Evolutionary conservation across 1,140 invertebrate genomes (phyloP).

Genomic region (Lepidurus couesii): DNA sequence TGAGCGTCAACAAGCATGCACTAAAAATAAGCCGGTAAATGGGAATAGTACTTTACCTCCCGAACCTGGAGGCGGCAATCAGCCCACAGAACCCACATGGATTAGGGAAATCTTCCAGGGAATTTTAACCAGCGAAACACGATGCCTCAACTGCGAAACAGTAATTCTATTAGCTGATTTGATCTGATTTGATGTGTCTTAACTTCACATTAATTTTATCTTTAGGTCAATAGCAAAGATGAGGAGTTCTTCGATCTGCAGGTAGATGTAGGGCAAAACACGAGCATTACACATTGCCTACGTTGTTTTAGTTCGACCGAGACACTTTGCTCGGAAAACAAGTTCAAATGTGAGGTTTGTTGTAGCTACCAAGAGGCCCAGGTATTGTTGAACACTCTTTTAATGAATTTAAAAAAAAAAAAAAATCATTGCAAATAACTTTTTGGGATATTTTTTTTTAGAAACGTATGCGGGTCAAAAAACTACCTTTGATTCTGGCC

Average conservation of each 20-base stretch:
- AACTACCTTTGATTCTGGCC: constrained; percentile 93
- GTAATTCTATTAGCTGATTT: constrained; percentile 60
- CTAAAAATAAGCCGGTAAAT: constrained; percentile 30
- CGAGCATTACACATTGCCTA: constrained; percentile 96
- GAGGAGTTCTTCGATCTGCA: constrained; percentile 99
- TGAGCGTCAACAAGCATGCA: constrained; percentile 64
- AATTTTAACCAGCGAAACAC: constrained; percentile 96
- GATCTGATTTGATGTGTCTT: constrained; percentile 21
- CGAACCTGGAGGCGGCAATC: background rate
- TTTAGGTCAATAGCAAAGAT: constrained; percentile 87
- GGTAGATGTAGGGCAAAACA: constrained; percentile 99
- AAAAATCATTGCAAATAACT: too few species aligned
- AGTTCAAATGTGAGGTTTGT: constrained; percentile 99
- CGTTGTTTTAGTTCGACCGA: constrained; percentile 97
- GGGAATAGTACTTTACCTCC: background rate
- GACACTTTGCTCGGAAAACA: constrained; percentile 98
- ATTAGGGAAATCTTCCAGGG: constrained; percentile 99
- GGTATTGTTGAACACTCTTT: constrained; percentile 48
- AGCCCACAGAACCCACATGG: constrained; percentile 78
- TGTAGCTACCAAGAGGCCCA: constrained; percentile 98
- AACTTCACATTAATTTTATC: constrained; percentile 6
- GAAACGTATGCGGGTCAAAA: constrained; percentile 97
- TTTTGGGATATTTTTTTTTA: constrained; percentile 46
- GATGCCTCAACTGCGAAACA: constrained; percentile 99
- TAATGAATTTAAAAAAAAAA: too few species aligned